Evolutionary conservation across 1,140 invertebrate species (phyloP), one percentile per base, ranked within the genome.

Genomic region (Choristoneura fumiferana): DNA sequence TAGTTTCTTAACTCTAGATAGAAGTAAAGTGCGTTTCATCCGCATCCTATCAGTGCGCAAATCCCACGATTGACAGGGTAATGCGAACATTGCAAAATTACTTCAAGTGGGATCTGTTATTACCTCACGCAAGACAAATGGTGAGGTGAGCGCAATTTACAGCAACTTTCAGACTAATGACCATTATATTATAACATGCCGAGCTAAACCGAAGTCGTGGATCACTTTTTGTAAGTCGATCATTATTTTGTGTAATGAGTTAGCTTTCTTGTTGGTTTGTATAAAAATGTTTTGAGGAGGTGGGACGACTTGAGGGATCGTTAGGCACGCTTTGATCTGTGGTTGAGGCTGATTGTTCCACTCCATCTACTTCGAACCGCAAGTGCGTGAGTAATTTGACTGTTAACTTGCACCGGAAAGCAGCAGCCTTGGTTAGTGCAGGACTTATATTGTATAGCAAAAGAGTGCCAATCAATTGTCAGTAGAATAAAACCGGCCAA

Each of bases 1-100:
- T 29, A 29, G 6, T 49, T 49, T 49, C 43, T 12, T 6, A 49
- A 49, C 43, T 12, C 18, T 10, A n/a, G 40, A 43, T 18, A 43
- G 10, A 49, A 22, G 43, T 49, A 49, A 49, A 49, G 43, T 49
- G 43, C 18, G 43, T 49, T 29, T 18, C 43, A 49, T 49, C 43
- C 18, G 22, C 43, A 49, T 49, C 43, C 40, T 45, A 22, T 49
- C 43, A 49, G 17, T 13, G 17, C 15, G 43, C 43, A 49, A 49
- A 49, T 33, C 18, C 22, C 10, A 1, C 17, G 17, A 45, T 45
- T 18, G 40, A 22, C 40, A 49, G 43, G 17, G 3, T 33, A 49
- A 49, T 49, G 43, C 40, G 43, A 29, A 10, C 6, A 4, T 49
- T 49, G 22, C 43, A 49, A 49, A 17, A 49, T 8, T 37, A 37